phyloP scores from a whole-genome alignment of 2,113 vertebrate genomes.

The Motacilla alba region DNA sequence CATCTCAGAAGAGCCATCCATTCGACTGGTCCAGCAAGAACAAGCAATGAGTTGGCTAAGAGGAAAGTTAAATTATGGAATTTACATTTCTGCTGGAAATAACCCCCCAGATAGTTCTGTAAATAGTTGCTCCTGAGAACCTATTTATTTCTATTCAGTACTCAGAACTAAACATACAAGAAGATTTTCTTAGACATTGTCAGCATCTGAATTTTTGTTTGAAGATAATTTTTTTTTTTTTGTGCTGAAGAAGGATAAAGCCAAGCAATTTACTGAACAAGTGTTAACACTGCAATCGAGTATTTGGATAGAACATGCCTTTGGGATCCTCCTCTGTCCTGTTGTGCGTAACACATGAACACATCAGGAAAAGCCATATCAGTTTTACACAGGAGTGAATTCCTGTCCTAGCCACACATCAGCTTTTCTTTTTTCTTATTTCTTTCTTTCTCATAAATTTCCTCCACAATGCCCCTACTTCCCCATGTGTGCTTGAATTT shows the following conservation, averaged over 20 bases:
- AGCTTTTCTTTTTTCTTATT: not conserved
- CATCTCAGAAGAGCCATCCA: not conserved
- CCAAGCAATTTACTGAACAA: not conserved
- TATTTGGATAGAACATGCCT: not conserved
- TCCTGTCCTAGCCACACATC: not conserved
- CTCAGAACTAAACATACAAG: not conserved
- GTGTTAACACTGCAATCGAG: not conserved
- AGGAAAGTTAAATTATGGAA: not conserved
- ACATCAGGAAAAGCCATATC: not conserved
- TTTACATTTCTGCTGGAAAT: not conserved
- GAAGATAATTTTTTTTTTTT: not conserved
- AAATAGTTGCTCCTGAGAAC: not conserved
- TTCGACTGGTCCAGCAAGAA: not conserved
- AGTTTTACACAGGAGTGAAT: not conserved
- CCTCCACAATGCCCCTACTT: not conserved
- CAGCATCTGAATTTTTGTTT: not conserved
- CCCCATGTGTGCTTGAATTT: not conserved
- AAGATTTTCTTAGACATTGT: not conserved
- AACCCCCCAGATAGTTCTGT: not conserved
- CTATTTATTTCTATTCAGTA: not conserved
- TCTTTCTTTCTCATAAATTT: not conserved
- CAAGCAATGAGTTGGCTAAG: not conserved
- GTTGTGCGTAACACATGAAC: not conserved
- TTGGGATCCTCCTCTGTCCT: not conserved
- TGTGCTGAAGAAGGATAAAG: not conserved